These are phyloP conservation scores for Hydraecia micacea DNA, from an alignment of 2,888 invertebrate species.

Conservation along the genomic window DNA sequence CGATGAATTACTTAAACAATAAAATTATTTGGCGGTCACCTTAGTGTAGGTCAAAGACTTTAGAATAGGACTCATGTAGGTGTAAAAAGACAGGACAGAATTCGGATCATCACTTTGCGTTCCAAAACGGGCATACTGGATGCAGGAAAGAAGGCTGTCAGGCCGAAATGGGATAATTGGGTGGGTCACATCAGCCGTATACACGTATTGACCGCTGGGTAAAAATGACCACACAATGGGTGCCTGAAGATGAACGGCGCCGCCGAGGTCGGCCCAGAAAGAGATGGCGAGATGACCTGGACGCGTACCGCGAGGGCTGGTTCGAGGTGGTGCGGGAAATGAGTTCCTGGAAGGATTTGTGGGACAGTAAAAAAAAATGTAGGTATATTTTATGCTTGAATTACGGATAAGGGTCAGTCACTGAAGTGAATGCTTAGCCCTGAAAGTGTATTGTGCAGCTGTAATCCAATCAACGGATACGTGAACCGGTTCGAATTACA, in stretches of 20 bases:
- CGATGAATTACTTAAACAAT: too few relatives aligned
- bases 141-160: neutral
- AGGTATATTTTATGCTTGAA: neutral
- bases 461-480: slow-evolving; percentile 12
- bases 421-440: slow-evolving; percentile 6
- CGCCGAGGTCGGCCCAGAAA: too few relatives aligned
- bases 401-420: neutral
- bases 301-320: too few relatives aligned
- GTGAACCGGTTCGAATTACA: neutral
- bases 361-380: too few relatives aligned
- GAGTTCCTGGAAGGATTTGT: neutral
- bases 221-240: neutral
- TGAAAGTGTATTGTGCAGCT: slow-evolving; percentile 7
- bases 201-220: too few relatives aligned
- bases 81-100: too few relatives aligned
- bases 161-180: neutral
- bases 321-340: neutral
- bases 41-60: too few relatives aligned
- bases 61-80: too few relatives aligned
- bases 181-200: neutral
- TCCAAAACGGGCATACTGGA: too few relatives aligned
- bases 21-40: too few relatives aligned
- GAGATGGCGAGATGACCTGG: neutral
- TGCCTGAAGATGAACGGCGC: neutral
- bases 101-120: too few relatives aligned